Conservation (phyloP, 1,140 invertebrate genomes). For the Ganaspis sp. region DNA sequence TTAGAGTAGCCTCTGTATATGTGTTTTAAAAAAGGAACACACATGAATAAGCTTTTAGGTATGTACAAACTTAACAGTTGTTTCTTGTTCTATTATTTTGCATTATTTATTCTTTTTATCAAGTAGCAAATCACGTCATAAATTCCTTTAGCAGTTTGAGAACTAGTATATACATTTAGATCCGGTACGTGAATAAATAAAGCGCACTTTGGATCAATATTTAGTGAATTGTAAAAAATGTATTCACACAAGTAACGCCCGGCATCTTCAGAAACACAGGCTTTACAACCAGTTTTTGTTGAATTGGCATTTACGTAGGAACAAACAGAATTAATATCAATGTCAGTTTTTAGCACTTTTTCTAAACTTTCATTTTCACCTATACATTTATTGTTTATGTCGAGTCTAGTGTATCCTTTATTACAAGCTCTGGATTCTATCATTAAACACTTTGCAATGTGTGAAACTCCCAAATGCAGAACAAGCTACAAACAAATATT, state of each 20-base stretch:
- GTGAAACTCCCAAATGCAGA: constrained; percentile 82
- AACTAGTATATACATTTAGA: constrained; percentile 74
- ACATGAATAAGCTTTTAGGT: too few species aligned
- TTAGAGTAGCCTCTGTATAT: too few species aligned
- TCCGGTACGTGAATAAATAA: constrained; percentile 84
- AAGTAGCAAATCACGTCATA: constrained; percentile 74
- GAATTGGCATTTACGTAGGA: constrained; percentile 69
- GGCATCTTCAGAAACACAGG: constrained; percentile 71
- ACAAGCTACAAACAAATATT: constrained; percentile 75
- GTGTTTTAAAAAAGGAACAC: too few species aligned
- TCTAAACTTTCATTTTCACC: constrained; percentile 66
- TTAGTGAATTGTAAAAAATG: constrained; percentile 82
- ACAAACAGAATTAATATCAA: constrained; percentile 71
- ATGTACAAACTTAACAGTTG: too few species aligned
- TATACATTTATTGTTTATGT: constrained; percentile 72
- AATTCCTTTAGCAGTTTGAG: constrained; percentile 77
- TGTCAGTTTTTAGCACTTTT: constrained; percentile 69
- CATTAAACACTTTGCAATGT: constrained; percentile 74
- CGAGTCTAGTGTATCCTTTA: constrained; percentile 77
- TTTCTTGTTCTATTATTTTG: constrained; percentile 34
- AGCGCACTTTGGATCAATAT: constrained; percentile 74
- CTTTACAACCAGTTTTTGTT: constrained; percentile 53
- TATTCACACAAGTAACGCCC: constrained; percentile 84
- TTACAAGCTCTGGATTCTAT: constrained; percentile 79
- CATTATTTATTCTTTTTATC: constrained; percentile 43